Conservation (phyloP, 1,140 invertebrate genomes). For the Arctopsyche grandis region DNA sequence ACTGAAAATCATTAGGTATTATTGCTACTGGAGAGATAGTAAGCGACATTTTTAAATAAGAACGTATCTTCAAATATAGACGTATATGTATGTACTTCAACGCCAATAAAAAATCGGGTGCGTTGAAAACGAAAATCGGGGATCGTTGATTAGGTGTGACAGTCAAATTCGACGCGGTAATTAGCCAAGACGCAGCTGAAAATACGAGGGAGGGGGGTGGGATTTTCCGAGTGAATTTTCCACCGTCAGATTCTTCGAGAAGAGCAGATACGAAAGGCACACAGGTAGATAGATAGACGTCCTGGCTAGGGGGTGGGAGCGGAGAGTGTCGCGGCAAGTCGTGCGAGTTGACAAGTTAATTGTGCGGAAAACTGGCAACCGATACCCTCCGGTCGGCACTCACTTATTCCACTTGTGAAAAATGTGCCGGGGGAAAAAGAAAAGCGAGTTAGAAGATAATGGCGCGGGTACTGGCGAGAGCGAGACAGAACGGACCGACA, state of each 20-base stretch:
- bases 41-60: no score
- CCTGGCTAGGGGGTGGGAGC: not conserved
- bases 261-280: not conserved
- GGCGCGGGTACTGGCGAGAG: not conserved
- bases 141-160: no score
- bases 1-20: no score
- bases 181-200: not conserved
- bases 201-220: not conserved
- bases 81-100: no score
- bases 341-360: conserved; percentile 49
- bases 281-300: conserved; percentile 1
- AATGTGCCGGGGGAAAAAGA: conserved; percentile 31
- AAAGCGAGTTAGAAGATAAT: not conserved
- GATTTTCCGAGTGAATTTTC: not conserved
- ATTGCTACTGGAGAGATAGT: no score
- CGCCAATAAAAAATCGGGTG: no score
- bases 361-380: conserved; percentile 49
- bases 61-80: no score
- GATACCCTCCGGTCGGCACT: conserved; percentile 48
- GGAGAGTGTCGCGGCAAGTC: conserved; percentile 41
- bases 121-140: no score
- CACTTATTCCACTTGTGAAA: conserved; percentile 46
- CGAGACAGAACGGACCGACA: not conserved
- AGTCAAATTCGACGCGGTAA: not conserved
- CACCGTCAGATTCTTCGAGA: not conserved